Conservation (phyloP, 2,797 vertebrate genomes). For the Protonibea diacanthus region DNA sequence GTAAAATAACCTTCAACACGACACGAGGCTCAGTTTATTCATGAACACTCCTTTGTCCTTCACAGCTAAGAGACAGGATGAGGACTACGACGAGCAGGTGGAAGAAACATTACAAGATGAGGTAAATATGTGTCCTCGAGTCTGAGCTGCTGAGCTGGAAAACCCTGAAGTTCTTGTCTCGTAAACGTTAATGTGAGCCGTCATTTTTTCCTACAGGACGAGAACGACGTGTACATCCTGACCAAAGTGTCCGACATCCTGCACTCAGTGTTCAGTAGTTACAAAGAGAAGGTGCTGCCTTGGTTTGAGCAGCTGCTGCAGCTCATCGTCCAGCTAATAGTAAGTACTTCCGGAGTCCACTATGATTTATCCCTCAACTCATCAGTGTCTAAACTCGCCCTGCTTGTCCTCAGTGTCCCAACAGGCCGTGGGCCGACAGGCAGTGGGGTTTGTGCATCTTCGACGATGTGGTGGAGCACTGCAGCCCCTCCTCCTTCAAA, state of each 20-base stretch:
- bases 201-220: slow-evolving; percentile 86
- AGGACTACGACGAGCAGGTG: slow-evolving; percentile 99
- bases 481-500: slow-evolving; percentile 97
- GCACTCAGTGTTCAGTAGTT: slow-evolving; percentile 98
- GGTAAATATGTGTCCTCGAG: slow-evolving; percentile 75
- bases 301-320: slow-evolving; percentile 99
- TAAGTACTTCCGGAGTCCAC: slow-evolving; percentile 80
- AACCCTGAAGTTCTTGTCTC: not conserved
- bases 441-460: slow-evolving; percentile 99
- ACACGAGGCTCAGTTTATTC: no score
- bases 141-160: not conserved
- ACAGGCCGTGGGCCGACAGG: slow-evolving; percentile 96
- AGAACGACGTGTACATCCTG: slow-evolving; percentile 98
- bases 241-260: slow-evolving; percentile 99
- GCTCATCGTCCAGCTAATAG: slow-evolving; percentile 96
- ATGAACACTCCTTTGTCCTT: slow-evolving; percentile 19
- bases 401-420: slow-evolving; percentile 87
- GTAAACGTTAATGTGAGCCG: not conserved
- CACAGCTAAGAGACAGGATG: slow-evolving; percentile 97
- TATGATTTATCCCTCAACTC: no score
- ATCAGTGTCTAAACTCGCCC: not conserved
- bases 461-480: slow-evolving; percentile 97
- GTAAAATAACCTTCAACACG: not conserved
- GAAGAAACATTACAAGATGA: slow-evolving; percentile 98
- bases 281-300: slow-evolving; percentile 95